Evolutionary conservation across 2,888 invertebrate species (phyloP), one percentile per base, ranked within the genome.

Genomic region (Xanthia togata): DNA sequence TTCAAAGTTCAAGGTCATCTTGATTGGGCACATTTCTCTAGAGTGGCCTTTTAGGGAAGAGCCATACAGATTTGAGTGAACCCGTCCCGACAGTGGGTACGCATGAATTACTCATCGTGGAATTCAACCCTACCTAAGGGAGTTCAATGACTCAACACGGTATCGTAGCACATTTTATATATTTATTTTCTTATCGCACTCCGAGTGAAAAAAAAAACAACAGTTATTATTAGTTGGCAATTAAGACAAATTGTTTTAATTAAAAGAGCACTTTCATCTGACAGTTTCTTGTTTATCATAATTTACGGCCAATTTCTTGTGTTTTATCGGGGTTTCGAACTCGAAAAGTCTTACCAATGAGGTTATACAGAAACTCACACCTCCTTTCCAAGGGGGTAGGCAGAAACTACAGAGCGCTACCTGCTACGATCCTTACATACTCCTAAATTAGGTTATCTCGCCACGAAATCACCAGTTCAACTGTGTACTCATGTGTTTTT

Each of bases 41-140:
- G 67, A 68, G 62, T 79, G 60, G 26, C 67, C 82, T 79, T 82
- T 79, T 67, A 82, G 41, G 50, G 14, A 26, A 63, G 64, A 62
- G 35, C 41, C n/a, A 35, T 68, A 67, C 77, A 79, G 79, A 79
- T 79, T 79, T 76, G 55, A 82, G 77, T 68, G 82, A 62, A 68
- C 50, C 62, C 79, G 41, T 50, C 47, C 65, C 41, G 23, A 35
- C 60, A 41, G 50, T 44, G 41, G 55, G 55, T 67, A 65, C 38
- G 35, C 77, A 82, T 76, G 77, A 79, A 79, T 82, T 82, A 82
- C 82, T 82, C 50, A 82, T 50, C 23, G 60, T 8, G 53, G 2
- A 23, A 20, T 55, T 76, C 79, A 79, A 82, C 77, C 77, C 79
- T 67, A 67, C 82, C 60, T 82, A 35, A 62, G 20, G 8, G 35